A percentile compares a stretch with the other conserved stretches of the same genome.
phyloP scores from a whole-genome alignment of 2,888 invertebrate genomes.

The Schrankia costaestrigalis region DNA sequence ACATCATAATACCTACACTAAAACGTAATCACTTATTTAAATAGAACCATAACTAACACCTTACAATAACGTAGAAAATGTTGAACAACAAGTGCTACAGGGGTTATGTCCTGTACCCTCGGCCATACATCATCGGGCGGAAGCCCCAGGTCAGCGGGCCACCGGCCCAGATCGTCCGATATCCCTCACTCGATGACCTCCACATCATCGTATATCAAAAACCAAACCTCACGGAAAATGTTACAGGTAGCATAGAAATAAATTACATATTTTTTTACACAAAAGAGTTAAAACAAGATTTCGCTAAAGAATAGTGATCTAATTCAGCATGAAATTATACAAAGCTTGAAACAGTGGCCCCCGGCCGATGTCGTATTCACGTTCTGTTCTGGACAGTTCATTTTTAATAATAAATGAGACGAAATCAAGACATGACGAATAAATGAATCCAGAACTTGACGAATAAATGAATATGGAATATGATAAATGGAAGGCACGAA shows the following conservation, averaged over 20 bases:
- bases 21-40: too few relatives aligned
- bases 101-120: conserved; percentile 35
- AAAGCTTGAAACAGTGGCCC: conserved; percentile 77
- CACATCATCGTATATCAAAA: conserved; percentile 36
- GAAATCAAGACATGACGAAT: conserved; percentile 82
- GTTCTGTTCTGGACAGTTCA: conserved; percentile 79
- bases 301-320: conserved; percentile 48
- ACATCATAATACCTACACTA: too few relatives aligned
- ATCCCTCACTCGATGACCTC: conserved; percentile 50
- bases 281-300: conserved; percentile 36
- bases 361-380: conserved; percentile 64
- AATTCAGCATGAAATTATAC: conserved; percentile 76
- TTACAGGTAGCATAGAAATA: conserved; percentile 9
- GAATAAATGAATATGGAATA: conserved; percentile 82
- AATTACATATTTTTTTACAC: too few relatives aligned
- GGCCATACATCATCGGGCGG: conserved; percentile 59
- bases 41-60: too few relatives aligned
- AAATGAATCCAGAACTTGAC: conserved; percentile 82
- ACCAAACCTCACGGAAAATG: conserved; percentile 10
- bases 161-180: conserved; percentile 48
- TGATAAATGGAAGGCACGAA: conserved; percentile 78
- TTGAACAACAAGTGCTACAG: conserved; percentile 43
- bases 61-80: too few relatives aligned
- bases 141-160: conserved; percentile 47
- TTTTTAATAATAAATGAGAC: conserved; percentile 82